Percentiles rank a stretch among this genome's conserved stretches.
These are phyloP conservation scores for Ciconia boyciana DNA, from an alignment of 2,113 vertebrate species.

Conservation along the genomic window DNA sequence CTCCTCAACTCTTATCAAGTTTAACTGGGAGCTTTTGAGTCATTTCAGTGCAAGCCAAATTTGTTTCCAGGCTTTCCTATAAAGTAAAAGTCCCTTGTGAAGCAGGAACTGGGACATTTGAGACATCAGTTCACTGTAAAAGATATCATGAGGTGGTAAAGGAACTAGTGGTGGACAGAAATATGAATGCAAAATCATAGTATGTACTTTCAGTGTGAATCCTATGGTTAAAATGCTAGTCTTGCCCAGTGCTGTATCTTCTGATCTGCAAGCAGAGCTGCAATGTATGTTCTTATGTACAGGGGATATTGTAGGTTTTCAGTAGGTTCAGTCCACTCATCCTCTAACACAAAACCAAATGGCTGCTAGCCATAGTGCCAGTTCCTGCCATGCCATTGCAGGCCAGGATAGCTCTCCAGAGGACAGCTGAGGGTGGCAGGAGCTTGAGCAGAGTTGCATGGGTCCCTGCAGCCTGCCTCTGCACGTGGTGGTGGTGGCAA, in stretches of 20 bases:
- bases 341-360: background rate
- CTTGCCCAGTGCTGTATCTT: background rate
- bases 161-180: background rate
- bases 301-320: background rate
- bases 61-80: background rate
- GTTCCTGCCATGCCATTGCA: fast-evolving
- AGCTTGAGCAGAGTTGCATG: background rate
- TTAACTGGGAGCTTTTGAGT: background rate
- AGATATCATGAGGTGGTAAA: background rate
- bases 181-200: background rate
- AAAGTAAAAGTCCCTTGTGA: background rate
- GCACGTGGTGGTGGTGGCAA: fast-evolving
- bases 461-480: background rate
- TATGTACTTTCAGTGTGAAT: background rate
- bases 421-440: background rate
- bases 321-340: background rate
- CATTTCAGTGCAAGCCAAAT: background rate
- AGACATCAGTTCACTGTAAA: background rate
- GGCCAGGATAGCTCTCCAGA: background rate
- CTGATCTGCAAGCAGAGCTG: background rate
- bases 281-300: background rate
- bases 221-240: background rate
- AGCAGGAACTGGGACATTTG: background rate
- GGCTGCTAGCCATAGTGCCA: background rate
- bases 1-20: background rate